Evolutionary conservation across 2,113 vertebrate species (phyloP), one percentile per base, ranked within the genome.

Genomic region (Sitta europaea): DNA sequence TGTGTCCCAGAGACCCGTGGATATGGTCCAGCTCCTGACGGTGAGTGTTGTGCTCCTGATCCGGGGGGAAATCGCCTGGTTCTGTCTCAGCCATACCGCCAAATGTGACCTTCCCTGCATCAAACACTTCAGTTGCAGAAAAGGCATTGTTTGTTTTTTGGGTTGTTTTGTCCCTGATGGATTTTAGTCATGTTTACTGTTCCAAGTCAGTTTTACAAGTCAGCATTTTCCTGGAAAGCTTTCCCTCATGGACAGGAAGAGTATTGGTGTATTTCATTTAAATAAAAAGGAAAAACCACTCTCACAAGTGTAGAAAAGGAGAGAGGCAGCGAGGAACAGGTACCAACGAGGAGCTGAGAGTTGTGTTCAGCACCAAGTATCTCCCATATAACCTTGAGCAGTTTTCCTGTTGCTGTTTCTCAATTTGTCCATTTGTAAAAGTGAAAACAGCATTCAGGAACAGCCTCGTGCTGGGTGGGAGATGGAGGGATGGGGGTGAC

Each of bases 21-120:
- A 99, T 81, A 99, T 99, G 99, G 99, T 99, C 88, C 99, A 99
- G 88, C 99, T 99, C 27, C 96, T 99, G 65, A 99, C 98, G 81
- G 99, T 99, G 97, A 96, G 98, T 79, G 3, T 31, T 0, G 0
- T 36, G 48, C 54, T 71, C 25, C 27, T 77, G 3, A 0, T 29
- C 31, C 0, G 0, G 23, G 75, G 35, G 21, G 28, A 38, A 23
- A 9, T 7, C 33, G 9, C 11, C 22, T 0, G 10, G 6, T 45
- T 71, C 48, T 67, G 42, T 73, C 67, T 55, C 57, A 13, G 9
- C 23, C 3, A 1, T 2, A 19, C 36, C 65, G 29, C 36, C 73
- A 29, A 33, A 10, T 9, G 16, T 16, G 35, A 10, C 21, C 19
- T 42, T 38, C 27, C 14, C 19, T 45, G 14, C n/a, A 7, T 45